Evolutionary conservation across 2,888 invertebrate genomes (phyloP).

Genomic region (Torymus aiolomorphi): DNA sequence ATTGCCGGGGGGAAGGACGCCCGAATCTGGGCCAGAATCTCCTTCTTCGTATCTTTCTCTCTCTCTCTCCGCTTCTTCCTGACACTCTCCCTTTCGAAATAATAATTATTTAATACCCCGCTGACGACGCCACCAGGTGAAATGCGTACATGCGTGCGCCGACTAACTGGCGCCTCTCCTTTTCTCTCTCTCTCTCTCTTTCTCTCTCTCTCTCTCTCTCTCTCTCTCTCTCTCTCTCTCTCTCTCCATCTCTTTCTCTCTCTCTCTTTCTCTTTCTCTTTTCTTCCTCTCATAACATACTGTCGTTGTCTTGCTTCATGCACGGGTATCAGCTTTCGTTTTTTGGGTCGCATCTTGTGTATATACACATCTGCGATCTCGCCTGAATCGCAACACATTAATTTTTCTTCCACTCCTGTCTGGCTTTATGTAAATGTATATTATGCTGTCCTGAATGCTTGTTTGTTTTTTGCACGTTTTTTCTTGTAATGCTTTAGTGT

Average conservation of each 20-base stretch:
- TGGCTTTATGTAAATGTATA: too few relatives aligned
- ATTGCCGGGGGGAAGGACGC: conserved; percentile 75
- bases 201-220: background rate
- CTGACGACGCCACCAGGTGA: conserved; percentile 33
- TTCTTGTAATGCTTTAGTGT: too few relatives aligned
- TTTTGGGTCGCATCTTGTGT: background rate
- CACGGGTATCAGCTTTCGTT: conserved; percentile 2
- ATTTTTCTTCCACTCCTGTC: background rate
- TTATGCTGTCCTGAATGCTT: too few relatives aligned
- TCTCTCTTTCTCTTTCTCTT: conserved; percentile 6
- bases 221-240: conserved; percentile 27
- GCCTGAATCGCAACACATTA: background rate
- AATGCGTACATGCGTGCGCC: conserved; percentile 41
- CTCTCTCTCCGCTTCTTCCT: conserved; percentile 58
- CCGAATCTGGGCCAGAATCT: conserved; percentile 71
- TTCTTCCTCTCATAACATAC: background rate
- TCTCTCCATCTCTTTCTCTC: conserved; percentile 26
- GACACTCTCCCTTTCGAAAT: conserved; percentile 73
- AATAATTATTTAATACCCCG: conserved; percentile 73
- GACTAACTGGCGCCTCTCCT: conserved; percentile 44
- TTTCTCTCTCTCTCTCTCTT: conserved; percentile 6
- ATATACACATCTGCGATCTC: background rate
- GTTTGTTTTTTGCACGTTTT: too few relatives aligned
- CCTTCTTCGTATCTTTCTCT: conserved; percentile 30
- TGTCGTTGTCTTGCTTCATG: background rate